phyloP scores from a whole-genome alignment of 2,797 vertebrate species.

The Cygnus olor region DNA sequence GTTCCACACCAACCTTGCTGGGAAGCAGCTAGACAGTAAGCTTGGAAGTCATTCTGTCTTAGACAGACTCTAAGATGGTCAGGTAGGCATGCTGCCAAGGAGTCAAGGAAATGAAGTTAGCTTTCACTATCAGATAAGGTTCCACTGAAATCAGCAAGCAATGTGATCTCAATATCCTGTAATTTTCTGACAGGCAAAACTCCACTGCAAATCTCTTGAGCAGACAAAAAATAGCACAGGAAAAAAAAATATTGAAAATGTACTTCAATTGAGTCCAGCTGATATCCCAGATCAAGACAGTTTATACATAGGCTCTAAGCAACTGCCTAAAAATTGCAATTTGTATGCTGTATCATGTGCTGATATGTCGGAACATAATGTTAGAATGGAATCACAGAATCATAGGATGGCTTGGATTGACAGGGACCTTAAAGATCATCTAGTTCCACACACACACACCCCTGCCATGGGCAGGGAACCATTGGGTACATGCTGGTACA shows the following conservation, averaged over 20 bases:
- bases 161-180: not conserved
- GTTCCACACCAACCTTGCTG: not conserved
- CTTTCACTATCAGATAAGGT: not conserved
- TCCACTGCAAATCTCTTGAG: not conserved
- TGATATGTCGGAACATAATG: not conserved
- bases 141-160: not conserved
- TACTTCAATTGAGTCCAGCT: not conserved
- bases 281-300: not conserved
- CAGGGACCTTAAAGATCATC: no score
- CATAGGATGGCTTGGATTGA: no score
- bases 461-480: no score
- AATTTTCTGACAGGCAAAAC: not conserved
- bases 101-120: not conserved
- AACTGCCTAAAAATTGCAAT: not conserved
- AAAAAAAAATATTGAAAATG: not conserved
- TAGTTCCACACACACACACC: no score
- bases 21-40: not conserved
- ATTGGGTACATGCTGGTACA: not conserved
- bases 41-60: not conserved
- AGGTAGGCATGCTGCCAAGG: not conserved
- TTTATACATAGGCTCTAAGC: not conserved
- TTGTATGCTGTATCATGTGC: not conserved
- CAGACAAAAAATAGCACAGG: not conserved
- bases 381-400: no score
- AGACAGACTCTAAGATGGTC: not conserved